Conservation (phyloP, 2,797 vertebrate species). For the Rhabdomys pumilio region DNA sequence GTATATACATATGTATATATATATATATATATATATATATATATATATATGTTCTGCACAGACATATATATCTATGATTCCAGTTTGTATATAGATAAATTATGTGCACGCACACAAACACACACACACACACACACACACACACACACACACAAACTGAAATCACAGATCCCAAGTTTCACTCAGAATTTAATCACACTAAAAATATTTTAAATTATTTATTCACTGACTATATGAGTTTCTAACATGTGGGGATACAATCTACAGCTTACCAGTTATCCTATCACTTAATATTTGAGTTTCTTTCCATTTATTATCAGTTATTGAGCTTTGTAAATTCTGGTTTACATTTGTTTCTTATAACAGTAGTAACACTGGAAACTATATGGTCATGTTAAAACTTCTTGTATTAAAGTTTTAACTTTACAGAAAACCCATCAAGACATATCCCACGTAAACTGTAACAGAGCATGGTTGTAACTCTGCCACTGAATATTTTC, state of each 20-base stretch:
- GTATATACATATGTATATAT: background rate
- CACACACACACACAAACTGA: background rate
- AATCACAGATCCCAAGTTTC: background rate
- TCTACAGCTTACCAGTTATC: background rate
- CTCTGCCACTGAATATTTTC: background rate
- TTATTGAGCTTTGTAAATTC: background rate
- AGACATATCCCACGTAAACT: background rate
- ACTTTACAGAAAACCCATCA: slow-evolving; percentile 21
- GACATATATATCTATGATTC: background rate
- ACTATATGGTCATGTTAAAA: slow-evolving; percentile 13
- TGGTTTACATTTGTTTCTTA: slow-evolving; percentile 19
- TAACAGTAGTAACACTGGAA: background rate
- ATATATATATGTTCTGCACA: background rate
- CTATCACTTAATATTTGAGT: background rate
- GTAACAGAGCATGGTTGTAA: background rate
- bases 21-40: background rate
- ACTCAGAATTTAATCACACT: background rate
- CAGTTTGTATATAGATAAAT: background rate
- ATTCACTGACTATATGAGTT: background rate
- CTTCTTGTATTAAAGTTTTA: slow-evolving; percentile 8
- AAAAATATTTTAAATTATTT: slow-evolving; percentile 34
- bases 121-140: background rate
- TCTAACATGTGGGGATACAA: background rate
- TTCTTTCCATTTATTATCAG: background rate
- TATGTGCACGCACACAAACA: background rate